Base-by-base conservation (phyloP, 92 coral and sea anemone species). In the Pocillopora grandis region DNA sequence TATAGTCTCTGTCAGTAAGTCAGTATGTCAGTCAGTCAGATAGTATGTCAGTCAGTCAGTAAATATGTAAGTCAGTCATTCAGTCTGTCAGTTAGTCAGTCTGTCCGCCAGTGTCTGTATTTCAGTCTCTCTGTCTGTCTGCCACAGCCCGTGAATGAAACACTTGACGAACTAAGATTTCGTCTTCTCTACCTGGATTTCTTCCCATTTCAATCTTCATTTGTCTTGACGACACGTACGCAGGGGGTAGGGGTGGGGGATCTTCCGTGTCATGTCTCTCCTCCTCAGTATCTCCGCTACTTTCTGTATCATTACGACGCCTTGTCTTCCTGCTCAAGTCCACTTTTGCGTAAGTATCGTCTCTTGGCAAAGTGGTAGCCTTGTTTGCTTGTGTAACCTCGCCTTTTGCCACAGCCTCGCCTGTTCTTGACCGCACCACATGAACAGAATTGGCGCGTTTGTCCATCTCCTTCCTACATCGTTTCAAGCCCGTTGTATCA, bases 241-340 rank as follows among this genome's bases (percentile, higher is more conserved):
- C 70, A 56, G 92, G 92, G 66, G 94, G 94, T 2, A 91, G 62
- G 37, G 94, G 91, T 66, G 94, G 91, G 36, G 91, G 94, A 21
- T 66, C 71, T 5, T 85, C 89, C 9, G 80, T 66, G 37, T 74
- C 89, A 36, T 75, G 67, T 19, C 17, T 10, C 62, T 59, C 82
- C 57, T 80, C 92, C 14, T 69, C 84, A 48, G 63, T 18, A n/a
- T 18, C 21, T 33, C 49, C 80, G 63, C 23, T 67, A 10, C 57
- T 36, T 23, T 75, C 86, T 8, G 49, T 63, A 52, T 17, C 36
- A 5, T 10, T 36, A 16, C 52, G 71, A 16, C 77, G 14, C 79
- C 67, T 79, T 55, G 82, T 77, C 71, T 91, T 91, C 77, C 56
- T 81, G 23, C 84, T 70, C 58, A 75, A 84, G 78, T 91, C 89